phyloP scores from a whole-genome alignment of 1,140 invertebrate genomes.

The Sitophilus oryzae region DNA sequence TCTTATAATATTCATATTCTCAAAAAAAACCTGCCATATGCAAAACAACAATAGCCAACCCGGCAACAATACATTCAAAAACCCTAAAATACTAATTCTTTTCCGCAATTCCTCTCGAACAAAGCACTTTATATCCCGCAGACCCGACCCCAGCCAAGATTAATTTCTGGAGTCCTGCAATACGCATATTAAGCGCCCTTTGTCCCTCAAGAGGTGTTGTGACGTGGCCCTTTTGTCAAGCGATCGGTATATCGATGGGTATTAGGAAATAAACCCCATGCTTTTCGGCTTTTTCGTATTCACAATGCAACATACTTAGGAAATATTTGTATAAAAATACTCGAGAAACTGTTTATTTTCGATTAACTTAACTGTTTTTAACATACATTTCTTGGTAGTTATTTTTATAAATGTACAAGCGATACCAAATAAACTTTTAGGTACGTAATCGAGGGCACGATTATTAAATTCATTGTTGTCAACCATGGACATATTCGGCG shows the following conservation, averaged over 20 bases:
- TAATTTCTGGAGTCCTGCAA: conserved; percentile 22
- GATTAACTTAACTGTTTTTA: too few relatives aligned
- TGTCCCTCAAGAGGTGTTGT: conserved; percentile 27
- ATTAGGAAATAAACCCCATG: conserved; percentile 22
- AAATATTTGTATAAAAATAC: not conserved
- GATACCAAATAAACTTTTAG: too few relatives aligned
- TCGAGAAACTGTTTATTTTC: too few relatives aligned
- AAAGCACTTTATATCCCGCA: conserved; percentile 6
- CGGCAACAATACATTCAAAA: conserved; percentile 8
- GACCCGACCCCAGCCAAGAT: conserved; percentile 18
- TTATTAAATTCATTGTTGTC: too few relatives aligned
- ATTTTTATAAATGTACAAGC: too few relatives aligned
- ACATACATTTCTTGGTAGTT: too few relatives aligned
- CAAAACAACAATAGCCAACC: conserved; percentile 12
- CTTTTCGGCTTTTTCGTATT: conserved; percentile 6
- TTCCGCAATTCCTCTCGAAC: conserved; percentile 12
- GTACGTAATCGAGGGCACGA: too few relatives aligned
- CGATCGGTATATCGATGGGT: conserved; percentile 20
- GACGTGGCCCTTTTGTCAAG: conserved; percentile 21
- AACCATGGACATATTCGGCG: too few relatives aligned
- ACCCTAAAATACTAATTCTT: conserved; percentile 12
- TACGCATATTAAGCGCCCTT: conserved; percentile 17
- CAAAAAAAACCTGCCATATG: conserved; percentile 5
- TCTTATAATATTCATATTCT: not conserved
- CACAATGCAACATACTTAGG: not conserved